Evolutionary conservation across 2,797 vertebrate species (phyloP).

Genomic region (Mus minutoides): DNA sequence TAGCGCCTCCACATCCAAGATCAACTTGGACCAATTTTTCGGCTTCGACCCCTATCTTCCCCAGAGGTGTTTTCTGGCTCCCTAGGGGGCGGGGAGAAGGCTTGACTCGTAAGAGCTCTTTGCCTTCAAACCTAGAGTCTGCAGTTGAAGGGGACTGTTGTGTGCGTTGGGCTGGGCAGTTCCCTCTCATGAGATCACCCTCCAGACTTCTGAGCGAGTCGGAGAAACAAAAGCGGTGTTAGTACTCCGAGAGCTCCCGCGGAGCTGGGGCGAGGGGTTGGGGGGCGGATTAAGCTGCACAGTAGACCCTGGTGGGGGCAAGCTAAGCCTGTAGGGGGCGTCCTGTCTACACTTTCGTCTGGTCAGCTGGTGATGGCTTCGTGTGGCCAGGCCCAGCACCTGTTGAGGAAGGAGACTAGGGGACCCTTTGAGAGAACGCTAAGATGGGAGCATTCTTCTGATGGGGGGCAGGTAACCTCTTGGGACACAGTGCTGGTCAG

Average conservation of each 20-base stretch:
- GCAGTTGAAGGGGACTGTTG: background rate
- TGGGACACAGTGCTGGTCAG: background rate
- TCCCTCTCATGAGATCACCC: background rate
- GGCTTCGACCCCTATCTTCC: background rate
- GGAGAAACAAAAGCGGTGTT: constrained; percentile 40
- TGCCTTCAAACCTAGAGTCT: background rate
- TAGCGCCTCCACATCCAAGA: background rate
- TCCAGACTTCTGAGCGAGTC: background rate
- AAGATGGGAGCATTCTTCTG: background rate
- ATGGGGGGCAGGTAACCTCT: background rate
- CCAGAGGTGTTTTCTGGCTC: background rate
- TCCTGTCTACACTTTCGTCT: background rate
- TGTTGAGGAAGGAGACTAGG: constrained; percentile 72
- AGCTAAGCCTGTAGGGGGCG: constrained; percentile 70
- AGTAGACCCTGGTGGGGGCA: background rate
- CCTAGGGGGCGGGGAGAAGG: background rate
- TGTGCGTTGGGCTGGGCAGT: background rate
- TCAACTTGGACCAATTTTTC: constrained; percentile 47
- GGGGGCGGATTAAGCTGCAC: background rate
- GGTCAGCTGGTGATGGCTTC: background rate
- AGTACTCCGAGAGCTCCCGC: background rate
- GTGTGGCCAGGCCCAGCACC: constrained; percentile 62
- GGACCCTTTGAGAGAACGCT: background rate
- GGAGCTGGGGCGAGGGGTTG: background rate
- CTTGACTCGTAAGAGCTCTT: background rate